phyloP scores from a whole-genome alignment of 2,888 invertebrate species.

The Andrena bicolor region DNA sequence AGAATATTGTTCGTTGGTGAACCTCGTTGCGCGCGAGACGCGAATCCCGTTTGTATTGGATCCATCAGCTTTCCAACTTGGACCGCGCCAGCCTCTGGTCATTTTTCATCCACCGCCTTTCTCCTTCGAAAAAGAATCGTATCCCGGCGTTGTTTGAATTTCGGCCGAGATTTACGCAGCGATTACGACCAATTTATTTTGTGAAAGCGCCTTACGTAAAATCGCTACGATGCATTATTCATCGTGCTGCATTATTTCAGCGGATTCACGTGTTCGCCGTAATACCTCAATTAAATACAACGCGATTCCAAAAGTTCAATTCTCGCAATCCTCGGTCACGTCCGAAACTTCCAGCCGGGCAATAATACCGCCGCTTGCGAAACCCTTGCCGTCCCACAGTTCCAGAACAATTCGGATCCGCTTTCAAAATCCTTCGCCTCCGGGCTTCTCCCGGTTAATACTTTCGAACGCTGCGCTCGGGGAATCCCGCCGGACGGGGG shows the following conservation, averaged over 20 bases:
- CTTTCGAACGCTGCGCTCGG: no score
- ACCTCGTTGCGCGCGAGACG: not conserved
- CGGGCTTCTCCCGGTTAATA: not conserved
- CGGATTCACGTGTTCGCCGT: constrained; percentile 12
- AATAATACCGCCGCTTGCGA: no score
- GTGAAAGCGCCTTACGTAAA: constrained; percentile 61
- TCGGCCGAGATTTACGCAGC: constrained; percentile 38
- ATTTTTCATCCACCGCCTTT: constrained; percentile 35
- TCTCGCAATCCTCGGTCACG: constrained; percentile 8
- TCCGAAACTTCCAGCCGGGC: no score
- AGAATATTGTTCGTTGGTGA: not conserved
- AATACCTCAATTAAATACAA: constrained; percentile 33
- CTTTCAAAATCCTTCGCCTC: not conserved
- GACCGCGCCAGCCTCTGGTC: not conserved
- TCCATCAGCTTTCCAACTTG: constrained; percentile 15
- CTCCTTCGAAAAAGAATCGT: constrained; percentile 2
- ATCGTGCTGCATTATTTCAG: constrained; percentile 43
- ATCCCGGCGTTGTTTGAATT: constrained; percentile 25
- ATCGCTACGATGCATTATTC: constrained; percentile 53
- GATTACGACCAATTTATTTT: constrained; percentile 55
- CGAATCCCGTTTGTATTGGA: not conserved
- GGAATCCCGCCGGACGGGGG: constrained; percentile 13
- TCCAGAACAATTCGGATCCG: not conserved
- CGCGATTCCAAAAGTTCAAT: constrained; percentile 2
- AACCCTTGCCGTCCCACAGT: not conserved